These are phyloP conservation scores for Drosophila atripex DNA, from an alignment of 2,888 invertebrate species.

Conservation along the genomic window DNA sequence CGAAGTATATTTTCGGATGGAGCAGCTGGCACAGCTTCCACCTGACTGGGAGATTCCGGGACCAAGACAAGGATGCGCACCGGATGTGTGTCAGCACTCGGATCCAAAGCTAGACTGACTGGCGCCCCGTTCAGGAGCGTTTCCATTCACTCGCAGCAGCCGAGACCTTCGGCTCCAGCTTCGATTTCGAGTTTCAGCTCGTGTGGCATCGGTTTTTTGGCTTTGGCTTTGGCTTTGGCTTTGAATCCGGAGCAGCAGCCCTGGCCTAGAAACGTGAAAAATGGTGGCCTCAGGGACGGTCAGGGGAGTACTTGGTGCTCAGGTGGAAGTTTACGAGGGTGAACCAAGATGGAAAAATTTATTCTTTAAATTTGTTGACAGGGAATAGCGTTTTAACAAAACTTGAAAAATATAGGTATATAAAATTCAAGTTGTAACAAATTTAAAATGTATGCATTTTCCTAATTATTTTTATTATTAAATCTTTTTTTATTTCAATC, in stretches of 20 bases:
- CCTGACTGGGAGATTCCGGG: slow-evolving; percentile 16
- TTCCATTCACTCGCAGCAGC: slow-evolving; percentile 25
- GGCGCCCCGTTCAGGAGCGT: slow-evolving; percentile 25
- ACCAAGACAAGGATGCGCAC: slow-evolving; percentile 29
- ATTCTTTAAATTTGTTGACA: background rate
- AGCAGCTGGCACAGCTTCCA: slow-evolving; percentile 26
- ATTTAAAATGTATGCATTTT: no score
- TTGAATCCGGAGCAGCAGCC: slow-evolving; percentile 55
- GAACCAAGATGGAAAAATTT: background rate
- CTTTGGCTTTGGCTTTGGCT: slow-evolving; percentile 43
- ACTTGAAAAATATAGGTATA: no score
- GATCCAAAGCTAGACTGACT: slow-evolving; percentile 73
- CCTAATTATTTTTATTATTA: no score
- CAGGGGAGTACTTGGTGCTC: slow-evolving; percentile 6
- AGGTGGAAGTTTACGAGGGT: slow-evolving; percentile 25
- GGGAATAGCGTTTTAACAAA: background rate
- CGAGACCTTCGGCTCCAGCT: slow-evolving; percentile 43
- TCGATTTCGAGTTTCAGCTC: slow-evolving; percentile 43
- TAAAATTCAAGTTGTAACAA: no score
- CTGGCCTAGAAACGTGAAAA: slow-evolving; percentile 71
- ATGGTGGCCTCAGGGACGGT: background rate
- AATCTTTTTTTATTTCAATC: no score
- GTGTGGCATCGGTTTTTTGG: slow-evolving; percentile 42
- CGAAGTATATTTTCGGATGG: slow-evolving; percentile 19
- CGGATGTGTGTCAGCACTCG: slow-evolving; percentile 53